Conservation (phyloP, 1,140 invertebrate species). For the Bemisia tabaci region DNA sequence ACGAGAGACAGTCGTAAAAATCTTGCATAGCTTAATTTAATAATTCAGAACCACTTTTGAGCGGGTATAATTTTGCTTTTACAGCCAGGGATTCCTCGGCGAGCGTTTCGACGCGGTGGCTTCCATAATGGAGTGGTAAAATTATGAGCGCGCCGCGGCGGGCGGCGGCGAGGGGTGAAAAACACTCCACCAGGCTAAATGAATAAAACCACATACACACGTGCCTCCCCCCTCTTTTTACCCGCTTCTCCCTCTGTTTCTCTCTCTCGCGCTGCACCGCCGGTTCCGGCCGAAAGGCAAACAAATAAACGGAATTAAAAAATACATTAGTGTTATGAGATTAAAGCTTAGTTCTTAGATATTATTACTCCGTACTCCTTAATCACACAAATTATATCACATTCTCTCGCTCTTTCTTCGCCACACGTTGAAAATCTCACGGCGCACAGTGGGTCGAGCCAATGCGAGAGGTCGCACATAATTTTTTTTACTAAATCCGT, state of each 20-base stretch:
- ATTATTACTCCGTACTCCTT: background rate
- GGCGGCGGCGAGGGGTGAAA: background rate
- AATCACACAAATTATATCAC: background rate
- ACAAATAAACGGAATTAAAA: slow-evolving; percentile 10
- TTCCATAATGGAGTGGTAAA: background rate
- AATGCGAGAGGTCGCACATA: no score
- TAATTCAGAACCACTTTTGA: background rate
- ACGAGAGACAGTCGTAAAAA: background rate
- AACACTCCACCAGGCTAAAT: background rate
- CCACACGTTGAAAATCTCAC: no score
- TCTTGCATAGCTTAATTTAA: background rate
- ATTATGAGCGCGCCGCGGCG: background rate
- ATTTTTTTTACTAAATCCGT: no score
- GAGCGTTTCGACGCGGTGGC: background rate
- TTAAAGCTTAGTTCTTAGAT: background rate
- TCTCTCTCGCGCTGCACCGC: background rate
- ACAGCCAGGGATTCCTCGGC: background rate
- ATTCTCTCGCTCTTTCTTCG: background rate
- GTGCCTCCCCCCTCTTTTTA: background rate
- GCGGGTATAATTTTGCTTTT: background rate
- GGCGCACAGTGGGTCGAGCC: no score
- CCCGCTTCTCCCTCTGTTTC: background rate
- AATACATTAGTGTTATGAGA: slow-evolving; percentile 12
- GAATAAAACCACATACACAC: background rate
- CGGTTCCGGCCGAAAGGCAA: slow-evolving; percentile 1